Evolutionary conservation across 2,888 invertebrate genomes (phyloP).

Genomic region (Gisinianus flammeolus): DNA sequence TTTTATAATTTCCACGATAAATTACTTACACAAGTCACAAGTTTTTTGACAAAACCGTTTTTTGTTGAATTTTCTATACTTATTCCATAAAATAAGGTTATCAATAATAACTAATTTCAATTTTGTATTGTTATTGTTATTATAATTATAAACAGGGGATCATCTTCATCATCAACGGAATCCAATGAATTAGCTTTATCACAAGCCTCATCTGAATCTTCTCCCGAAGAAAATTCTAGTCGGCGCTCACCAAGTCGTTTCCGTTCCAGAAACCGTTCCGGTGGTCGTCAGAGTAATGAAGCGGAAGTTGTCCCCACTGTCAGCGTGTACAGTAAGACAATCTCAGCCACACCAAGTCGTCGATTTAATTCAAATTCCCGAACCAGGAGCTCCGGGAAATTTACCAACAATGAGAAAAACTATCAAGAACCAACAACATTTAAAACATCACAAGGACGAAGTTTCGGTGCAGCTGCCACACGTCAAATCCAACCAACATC

Average conservation of each 20-base stretch:
- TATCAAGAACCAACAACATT: constrained; percentile 35
- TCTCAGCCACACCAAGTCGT: constrained; percentile 55
- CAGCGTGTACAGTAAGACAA: constrained; percentile 55
- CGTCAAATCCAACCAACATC: constrained; percentile 50
- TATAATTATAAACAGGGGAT: constrained; percentile 20
- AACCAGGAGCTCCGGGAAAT: constrained; percentile 37
- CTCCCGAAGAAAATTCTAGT: constrained; percentile 37
- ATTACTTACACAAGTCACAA: no score
- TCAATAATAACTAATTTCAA: no score
- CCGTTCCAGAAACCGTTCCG: constrained; percentile 45
- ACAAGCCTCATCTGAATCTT: constrained; percentile 31
- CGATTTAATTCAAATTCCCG: constrained; percentile 46
- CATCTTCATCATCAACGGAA: constrained; percentile 42
- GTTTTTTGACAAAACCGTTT: no score
- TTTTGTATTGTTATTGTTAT: no score
- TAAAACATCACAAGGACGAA: constrained; percentile 40
- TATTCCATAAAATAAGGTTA: no score
- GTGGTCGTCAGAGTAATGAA: constrained; percentile 42
- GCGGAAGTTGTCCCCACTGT: constrained; percentile 50
- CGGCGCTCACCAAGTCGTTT: constrained; percentile 43
- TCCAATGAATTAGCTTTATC: constrained; percentile 49
- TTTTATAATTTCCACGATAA: no score
- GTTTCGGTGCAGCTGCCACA: constrained; percentile 39
- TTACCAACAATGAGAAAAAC: constrained; percentile 11
- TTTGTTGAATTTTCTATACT: no score